These are phyloP conservation scores for Maconellicoccus hirsutus DNA, from an alignment of 1,140 invertebrate genomes.

Conservation along the genomic window DNA sequence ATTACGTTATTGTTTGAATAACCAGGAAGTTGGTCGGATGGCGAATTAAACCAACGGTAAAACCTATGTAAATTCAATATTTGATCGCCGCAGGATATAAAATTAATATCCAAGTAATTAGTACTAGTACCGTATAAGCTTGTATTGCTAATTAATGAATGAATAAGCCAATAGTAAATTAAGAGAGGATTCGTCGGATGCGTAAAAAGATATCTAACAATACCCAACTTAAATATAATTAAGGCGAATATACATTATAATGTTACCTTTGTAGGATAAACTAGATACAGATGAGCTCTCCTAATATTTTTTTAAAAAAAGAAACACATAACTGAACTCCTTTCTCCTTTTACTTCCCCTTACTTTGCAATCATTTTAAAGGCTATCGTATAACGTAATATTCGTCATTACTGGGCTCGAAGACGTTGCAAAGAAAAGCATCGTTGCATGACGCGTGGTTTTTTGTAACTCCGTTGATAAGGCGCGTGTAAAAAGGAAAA, in stretches of 20 bases:
- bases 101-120: not conserved
- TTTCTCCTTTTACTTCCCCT: too few relatives aligned
- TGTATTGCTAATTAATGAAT: slow-evolving; percentile 1
- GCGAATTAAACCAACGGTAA: not conserved
- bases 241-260: too few relatives aligned
- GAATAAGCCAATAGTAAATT: too few relatives aligned
- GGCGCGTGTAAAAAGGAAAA: not conserved
- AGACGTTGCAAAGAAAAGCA: not conserved
- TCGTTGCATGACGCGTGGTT: not conserved
- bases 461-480: not conserved
- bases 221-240: too few relatives aligned
- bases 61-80: slow-evolving; percentile 9
- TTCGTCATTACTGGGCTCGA: too few relatives aligned
- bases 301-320: too few relatives aligned
- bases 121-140: not conserved
- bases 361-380: too few relatives aligned
- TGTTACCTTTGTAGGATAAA: too few relatives aligned
- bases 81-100: not conserved
- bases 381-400: too few relatives aligned
- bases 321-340: too few relatives aligned
- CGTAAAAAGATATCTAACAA: not conserved
- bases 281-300: too few relatives aligned
- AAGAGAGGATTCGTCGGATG: too few relatives aligned
- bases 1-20: not conserved
- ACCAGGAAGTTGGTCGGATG: not conserved